Percentiles rank a stretch among this genome's conserved stretches.
Evolutionary conservation across 2,113 vertebrate species (phyloP).

Genomic region (Acrocephalus arundinaceus): DNA sequence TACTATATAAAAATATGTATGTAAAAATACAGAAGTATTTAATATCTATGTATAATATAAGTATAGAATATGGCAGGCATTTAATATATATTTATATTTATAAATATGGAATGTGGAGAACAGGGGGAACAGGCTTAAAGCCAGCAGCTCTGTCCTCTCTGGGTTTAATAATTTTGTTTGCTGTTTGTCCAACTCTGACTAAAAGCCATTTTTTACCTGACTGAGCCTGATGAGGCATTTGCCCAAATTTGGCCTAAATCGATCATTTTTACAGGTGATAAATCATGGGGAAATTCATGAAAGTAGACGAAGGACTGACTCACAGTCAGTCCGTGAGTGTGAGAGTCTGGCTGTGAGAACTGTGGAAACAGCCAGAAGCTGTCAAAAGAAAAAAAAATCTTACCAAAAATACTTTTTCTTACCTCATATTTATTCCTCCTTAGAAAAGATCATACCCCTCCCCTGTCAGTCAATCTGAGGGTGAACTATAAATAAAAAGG

Average conservation of each 20-base stretch:
- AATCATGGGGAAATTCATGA: background rate
- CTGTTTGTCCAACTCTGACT: background rate
- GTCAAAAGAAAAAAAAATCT: background rate
- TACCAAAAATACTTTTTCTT: background rate
- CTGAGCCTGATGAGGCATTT: background rate
- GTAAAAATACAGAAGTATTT: background rate
- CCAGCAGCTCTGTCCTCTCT: background rate
- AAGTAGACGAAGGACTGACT: background rate
- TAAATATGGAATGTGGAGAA: background rate
- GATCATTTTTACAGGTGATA: background rate
- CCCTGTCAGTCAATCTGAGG: background rate
- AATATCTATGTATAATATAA: background rate
- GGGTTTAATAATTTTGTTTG: background rate
- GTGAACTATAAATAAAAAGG: background rate
- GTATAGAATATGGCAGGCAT: too few relatives aligned
- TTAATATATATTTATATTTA: background rate
- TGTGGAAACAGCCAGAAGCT: background rate
- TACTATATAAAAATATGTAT: too few relatives aligned
- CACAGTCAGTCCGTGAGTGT: background rate
- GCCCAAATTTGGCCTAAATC: background rate
- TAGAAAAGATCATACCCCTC: background rate
- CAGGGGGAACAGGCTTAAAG: background rate
- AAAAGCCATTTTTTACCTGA: background rate
- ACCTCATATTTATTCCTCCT: background rate
- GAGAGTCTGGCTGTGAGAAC: background rate